Base-by-base conservation (phyloP, 2,113 vertebrate genomes). In the Tapirus terrestris region DNA sequence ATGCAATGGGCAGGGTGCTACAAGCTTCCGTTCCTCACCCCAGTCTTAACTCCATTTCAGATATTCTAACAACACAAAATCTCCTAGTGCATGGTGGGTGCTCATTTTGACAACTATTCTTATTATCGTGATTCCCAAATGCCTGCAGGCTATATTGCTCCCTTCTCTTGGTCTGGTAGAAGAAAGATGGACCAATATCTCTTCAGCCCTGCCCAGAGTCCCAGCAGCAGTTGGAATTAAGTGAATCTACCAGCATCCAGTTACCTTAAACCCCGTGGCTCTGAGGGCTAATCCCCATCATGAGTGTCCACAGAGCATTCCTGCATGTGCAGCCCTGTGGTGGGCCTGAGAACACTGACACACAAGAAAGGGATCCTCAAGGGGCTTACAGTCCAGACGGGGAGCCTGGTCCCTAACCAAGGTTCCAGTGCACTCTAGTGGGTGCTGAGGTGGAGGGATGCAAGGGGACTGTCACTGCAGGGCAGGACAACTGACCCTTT, bases 391-490 rank as follows among this genome's bases (percentile, higher is more conserved):
- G 16, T 60, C n/a, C 20, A 51, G 51, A 51, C 0, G 8, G 21
- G 31, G 31, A 82, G 14, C 17, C 21, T 67, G 29, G 63, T 8
- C 1, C 3, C 56, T 45, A 88, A 80, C 23, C 36, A 72, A 53
- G 33, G 65, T 11, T 48, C 20, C 25, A 21, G 13, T 60, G 20
- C 33, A 20, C 7, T 33, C 31, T 68, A 11, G 10, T 65, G 39
- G 29, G 16, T 11, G 21, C 25, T 9, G 60, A 77, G 8, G 14
- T 36, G 25, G 1, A 36, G 25, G 20, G 25, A 8, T 4, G 5
- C 3, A 9, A 1, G 25, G 14, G 25, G 3, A 4, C 67, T 89
- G 1, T 29, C 4, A 27, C 10, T 16, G 27, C 14, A n/a, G 4
- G 2, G 27, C 21, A 23, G 16, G 8, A 9, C 16, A 63, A 16